These are phyloP conservation scores for Sisor rabdophorus DNA, from an alignment of 2,113 vertebrate species.

Conservation along the genomic window DNA sequence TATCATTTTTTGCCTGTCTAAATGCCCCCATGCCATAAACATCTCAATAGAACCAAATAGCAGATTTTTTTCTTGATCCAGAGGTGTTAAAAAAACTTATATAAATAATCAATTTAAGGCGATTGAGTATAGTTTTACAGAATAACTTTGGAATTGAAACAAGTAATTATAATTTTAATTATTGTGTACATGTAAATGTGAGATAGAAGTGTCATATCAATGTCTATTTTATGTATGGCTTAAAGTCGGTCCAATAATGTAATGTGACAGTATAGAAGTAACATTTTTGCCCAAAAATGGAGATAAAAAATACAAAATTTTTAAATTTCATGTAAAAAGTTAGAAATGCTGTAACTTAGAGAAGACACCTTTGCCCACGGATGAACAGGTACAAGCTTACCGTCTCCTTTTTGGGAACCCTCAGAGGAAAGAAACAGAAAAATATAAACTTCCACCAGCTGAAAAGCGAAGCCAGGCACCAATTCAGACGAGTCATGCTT, in stretches of 20 bases:
- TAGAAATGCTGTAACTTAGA: neutral
- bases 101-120: too few relatives aligned
- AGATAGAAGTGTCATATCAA: too few relatives aligned
- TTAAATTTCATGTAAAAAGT: neutral
- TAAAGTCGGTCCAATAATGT: neutral
- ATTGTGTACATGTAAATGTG: neutral
- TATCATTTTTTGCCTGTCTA: neutral
- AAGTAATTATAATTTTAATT: neutral
- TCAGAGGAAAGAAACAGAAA: constrained; percentile 75
- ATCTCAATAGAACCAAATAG: neutral
- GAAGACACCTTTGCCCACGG: neutral
- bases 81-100: neutral
- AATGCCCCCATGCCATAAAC: too few relatives aligned
- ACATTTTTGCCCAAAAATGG: neutral
- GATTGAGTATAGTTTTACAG: too few relatives aligned
- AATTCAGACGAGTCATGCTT: constrained; percentile 74
- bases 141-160: neutral
- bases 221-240: neutral
- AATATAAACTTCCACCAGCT: constrained; percentile 79
- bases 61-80: too few relatives aligned
- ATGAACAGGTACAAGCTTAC: constrained; percentile 53
- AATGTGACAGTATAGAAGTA: neutral
- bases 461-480: constrained; percentile 76
- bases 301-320: neutral
- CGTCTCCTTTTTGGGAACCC: constrained; percentile 57